Base-by-base conservation (phyloP, 1,140 invertebrate species). In the Bombus sylvicola region DNA sequence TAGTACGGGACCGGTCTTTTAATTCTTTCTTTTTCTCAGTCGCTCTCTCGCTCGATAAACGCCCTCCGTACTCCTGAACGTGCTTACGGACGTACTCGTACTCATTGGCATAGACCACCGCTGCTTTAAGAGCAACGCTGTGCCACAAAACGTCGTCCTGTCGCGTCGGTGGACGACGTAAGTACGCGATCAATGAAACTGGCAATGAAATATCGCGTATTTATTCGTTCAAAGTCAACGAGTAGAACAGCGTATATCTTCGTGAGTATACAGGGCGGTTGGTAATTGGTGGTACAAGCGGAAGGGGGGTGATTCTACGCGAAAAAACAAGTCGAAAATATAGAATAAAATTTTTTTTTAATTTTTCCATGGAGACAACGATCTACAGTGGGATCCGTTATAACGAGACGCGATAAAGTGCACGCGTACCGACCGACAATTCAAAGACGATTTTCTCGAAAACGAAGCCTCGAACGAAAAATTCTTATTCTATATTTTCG, bases 1-100 rank as follows among this genome's bases (percentile, higher is more conserved):
- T 69, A 78, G 79, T 79, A 91, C 86, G 88, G 90, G 85, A 84
- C 86, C 90, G 83, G 85, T 83, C 81, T 73, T n/a, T n/a, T 39
- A n/a, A 15, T n/a, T 43, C 47, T 28, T 13, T 72, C 12, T 41
- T 39, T 72, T 28, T 39, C 74, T 59, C 89, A 86, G 81, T 71
- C 68, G 10, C 10, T 71, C 25, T 13, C 34, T 57, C 47, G 3
- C 85, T 91, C 84, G 80, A 91, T 91, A 91, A 90, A 91, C 87
- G 77, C 72, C 62, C 72, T 78, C n/a, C 74, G 34, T 57, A 66
- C 72, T 53, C 68, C 57, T 37, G 71, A 57, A 47, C 75, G 39
- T 68, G 31, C 47, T 43, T 43, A 37, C 62, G 71, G 18, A 9
- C 3, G n/a, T 62, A 31, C 39, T 68, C 76, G 39, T 47, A 31